Evolutionary conservation across 2,888 invertebrate species (phyloP).

Genomic region (Stenoptilia bipunctidactyla): DNA sequence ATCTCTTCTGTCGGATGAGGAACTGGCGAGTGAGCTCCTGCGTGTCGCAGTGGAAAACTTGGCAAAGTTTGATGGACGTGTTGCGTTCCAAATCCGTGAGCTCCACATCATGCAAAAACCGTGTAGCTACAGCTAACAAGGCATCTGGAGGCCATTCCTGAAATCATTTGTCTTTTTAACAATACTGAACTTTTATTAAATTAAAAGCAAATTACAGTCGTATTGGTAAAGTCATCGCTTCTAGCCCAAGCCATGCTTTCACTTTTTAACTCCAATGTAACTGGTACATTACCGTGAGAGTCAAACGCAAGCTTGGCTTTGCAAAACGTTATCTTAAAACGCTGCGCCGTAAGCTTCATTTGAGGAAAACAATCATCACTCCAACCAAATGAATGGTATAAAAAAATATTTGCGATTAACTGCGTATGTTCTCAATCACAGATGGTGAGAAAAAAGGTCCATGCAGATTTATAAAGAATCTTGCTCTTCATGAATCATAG

Average conservation of each 20-base stretch:
- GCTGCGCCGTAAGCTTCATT: too few species aligned
- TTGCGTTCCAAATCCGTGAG: conserved; percentile 79
- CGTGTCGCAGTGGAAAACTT: conserved; percentile 89
- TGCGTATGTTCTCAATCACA: background rate
- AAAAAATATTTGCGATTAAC: background rate
- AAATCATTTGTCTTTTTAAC: too few species aligned
- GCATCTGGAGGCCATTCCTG: conserved; percentile 96
- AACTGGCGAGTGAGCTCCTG: conserved; percentile 78
- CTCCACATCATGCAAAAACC: conserved; percentile 85
- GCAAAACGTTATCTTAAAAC: too few species aligned
- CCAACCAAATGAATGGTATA: too few species aligned
- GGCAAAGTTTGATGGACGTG: conserved; percentile 90
- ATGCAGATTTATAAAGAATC: background rate
- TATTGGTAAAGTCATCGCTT: too few species aligned
- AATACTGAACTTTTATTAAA: too few species aligned
- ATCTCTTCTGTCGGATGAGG: conserved; percentile 73
- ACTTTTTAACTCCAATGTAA: too few species aligned
- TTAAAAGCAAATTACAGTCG: too few species aligned
- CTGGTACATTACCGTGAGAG: too few species aligned
- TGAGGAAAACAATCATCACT: too few species aligned
- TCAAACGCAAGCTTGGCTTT: too few species aligned
- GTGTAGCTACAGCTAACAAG: conserved; percentile 86
- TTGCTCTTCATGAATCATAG: background rate
- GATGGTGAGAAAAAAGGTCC: background rate
- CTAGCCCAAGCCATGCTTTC: too few species aligned